Evolutionary conservation across 2,797 vertebrate species (phyloP).

Genomic region (Esox lucius): DNA sequence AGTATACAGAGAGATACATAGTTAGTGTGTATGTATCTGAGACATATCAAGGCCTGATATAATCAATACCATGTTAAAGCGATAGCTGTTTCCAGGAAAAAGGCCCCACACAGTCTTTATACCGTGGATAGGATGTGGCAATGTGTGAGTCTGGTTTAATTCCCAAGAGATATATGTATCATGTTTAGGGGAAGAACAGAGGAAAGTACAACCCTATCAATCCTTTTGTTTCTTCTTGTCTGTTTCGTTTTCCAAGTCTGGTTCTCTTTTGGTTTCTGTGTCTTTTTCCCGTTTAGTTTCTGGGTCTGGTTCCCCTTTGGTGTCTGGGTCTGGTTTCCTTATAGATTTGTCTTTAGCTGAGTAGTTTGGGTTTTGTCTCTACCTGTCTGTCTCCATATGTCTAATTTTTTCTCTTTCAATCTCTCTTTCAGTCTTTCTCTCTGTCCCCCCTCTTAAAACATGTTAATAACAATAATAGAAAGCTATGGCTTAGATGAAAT

Average conservation of each 20-base stretch:
- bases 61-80: slow-evolving; percentile 29
- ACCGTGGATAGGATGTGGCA: too few relatives aligned
- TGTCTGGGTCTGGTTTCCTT: not conserved
- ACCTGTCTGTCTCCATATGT: slow-evolving; percentile 36
- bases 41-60: not conserved
- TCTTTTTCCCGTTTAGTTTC: not conserved
- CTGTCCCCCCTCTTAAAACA: too few relatives aligned
- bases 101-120: slow-evolving; percentile 14
- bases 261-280: not conserved
- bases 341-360: not conserved
- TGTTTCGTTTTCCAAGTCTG: not conserved
- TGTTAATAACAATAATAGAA: too few relatives aligned
- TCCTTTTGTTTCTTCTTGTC: slow-evolving; percentile 50
- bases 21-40: not conserved
- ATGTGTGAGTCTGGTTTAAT: slow-evolving; percentile 51
- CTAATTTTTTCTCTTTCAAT: slow-evolving; percentile 14
- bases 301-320: too few relatives aligned
- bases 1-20: not conserved
- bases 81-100: slow-evolving; percentile 29
- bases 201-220: slow-evolving; percentile 63
- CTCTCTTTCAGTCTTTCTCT: slow-evolving; percentile 21
- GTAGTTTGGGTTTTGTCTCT: slow-evolving; percentile 1
- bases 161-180: slow-evolving; percentile 61
- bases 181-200: slow-evolving; percentile 61
- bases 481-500: too few relatives aligned